Base-by-base conservation (phyloP, 2,797 vertebrate species). In the Diglossa cyanea region DNA sequence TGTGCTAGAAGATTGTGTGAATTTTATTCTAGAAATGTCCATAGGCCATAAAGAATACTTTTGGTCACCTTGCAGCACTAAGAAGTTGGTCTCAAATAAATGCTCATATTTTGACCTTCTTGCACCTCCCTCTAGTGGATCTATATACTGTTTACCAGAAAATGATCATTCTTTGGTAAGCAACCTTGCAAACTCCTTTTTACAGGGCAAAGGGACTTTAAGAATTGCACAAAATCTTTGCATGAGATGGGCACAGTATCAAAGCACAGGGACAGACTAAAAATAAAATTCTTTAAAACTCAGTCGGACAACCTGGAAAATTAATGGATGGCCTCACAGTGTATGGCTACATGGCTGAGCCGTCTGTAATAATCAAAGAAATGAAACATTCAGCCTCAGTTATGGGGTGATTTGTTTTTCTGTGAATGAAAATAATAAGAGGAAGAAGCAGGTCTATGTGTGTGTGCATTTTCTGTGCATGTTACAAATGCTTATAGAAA, bases 341-440 rank as follows among this genome's bases (percentile, higher is more conserved):
- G 28, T 61, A 84, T 94, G 91, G 68, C 68, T 78, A 62, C 19
- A 14, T 37, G 13, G 3, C 39, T 93, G 68, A 89, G 16, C 33
- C 76, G 74, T 55, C 15, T 82, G 35, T 81, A 90, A 57, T 86
- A 79, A 83, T 74, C n/a, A 90, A 96, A 95, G 19, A 13, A 84
- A 86, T 86, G 33, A 45, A 82, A 67, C 9, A 26, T 51, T 75
- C 61, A 58, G 13, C 58, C 19, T 90, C 63, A 67, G 53, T 31
- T 23, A 60, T 2, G 24, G 28, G 4, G 9, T 57, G 15, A 35
- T 82, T 88, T 86, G 18, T 39, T 73, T 89, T 93, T 31, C 12
- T 71, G 61, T 81, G 83, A 67, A 77, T 16, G 7, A 55, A 93
- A 82, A 65, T 40, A 72, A 48, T 51, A 87, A 62, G 84, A 72